A percentile compares a stretch with the other conserved stretches of the same genome.
Evolutionary conservation across 2,113 vertebrate genomes (phyloP).

Genomic region (Hoplias malabaricus): DNA sequence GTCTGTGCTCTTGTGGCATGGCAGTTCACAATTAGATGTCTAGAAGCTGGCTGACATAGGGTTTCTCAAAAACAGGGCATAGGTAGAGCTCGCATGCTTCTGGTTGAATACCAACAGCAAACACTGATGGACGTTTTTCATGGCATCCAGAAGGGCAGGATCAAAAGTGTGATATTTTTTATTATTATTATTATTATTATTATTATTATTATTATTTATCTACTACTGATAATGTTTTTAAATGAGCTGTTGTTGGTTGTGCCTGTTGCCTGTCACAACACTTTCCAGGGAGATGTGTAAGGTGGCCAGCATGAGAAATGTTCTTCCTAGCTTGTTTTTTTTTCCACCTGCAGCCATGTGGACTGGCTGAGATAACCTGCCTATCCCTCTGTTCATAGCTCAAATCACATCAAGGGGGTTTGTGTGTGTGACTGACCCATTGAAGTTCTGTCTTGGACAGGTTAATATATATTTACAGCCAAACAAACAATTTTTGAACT

Average conservation of each 20-base stretch:
- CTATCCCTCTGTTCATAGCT: not conserved
- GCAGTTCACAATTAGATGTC: constrained; percentile 13
- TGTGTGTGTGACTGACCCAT: not conserved
- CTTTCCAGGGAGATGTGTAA: constrained; percentile 2
- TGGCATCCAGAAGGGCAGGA: not conserved
- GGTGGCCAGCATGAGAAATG: not conserved
- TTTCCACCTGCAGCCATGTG: constrained; percentile 24
- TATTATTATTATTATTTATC: not conserved
- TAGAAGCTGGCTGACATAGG: not conserved
- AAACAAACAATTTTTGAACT: not conserved
- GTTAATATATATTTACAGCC: not conserved
- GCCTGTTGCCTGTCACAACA: not conserved
- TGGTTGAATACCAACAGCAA: not conserved
- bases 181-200: constrained; percentile 33
- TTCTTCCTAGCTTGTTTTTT: not conserved
- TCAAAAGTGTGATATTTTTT: constrained; percentile 36
- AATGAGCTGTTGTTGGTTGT: constrained; percentile 20
- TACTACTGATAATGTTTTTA: not conserved
- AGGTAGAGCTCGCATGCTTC: constrained; percentile 19
- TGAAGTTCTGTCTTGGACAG: not conserved
- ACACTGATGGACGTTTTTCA: not conserved
- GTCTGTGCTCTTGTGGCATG: not conserved
- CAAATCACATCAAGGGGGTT: not conserved
- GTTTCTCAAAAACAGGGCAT: constrained; percentile 5
- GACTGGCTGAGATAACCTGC: not conserved